A percentile compares a stretch with the other conserved stretches of the same genome.
phyloP scores from a whole-genome alignment of 2,113 vertebrate species.

The Hippocampus zosterae region DNA sequence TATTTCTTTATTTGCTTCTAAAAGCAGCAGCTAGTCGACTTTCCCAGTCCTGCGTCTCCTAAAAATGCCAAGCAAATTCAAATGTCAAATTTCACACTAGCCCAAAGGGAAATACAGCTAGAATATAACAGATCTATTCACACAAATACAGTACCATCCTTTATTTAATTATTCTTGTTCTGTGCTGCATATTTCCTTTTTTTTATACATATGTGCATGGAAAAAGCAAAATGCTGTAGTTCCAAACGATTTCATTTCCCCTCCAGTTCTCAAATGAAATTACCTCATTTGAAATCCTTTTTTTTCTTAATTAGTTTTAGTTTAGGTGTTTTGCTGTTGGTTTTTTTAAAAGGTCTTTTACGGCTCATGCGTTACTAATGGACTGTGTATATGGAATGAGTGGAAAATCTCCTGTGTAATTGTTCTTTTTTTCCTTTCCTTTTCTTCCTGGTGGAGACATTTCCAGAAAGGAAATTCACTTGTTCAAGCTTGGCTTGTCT shows the following conservation, averaged over 20 bases:
- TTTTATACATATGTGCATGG: background rate
- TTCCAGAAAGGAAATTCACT: slow-evolving; percentile 5
- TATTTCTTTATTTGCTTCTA: slow-evolving; percentile 14
- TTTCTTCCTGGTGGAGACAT: background rate
- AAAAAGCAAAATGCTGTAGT: background rate
- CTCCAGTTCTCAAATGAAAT: background rate
- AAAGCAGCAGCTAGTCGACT: slow-evolving; percentile 11
- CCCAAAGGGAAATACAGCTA: background rate
- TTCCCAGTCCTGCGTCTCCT: slow-evolving; percentile 6
- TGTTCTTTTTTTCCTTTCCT: background rate
- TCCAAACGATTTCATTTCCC: background rate
- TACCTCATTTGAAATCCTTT: background rate
- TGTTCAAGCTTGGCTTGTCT: slow-evolving; percentile 9
- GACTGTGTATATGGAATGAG: slow-evolving; percentile 13
- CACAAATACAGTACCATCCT: background rate
- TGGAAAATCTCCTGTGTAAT: slow-evolving; percentile 14
- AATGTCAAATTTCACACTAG: slow-evolving; percentile 9
- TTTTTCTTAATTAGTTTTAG: background rate
- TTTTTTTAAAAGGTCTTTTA: background rate
- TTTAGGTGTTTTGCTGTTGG: slow-evolving; percentile 10
- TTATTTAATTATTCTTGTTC: background rate
- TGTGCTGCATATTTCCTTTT: background rate
- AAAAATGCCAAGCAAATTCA: slow-evolving; percentile 22
- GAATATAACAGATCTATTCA: background rate
- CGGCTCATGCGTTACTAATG: background rate